Percentiles rank a stretch among this genome's conserved stretches.
phyloP scores from a whole-genome alignment of 2,888 invertebrate species.

The Mesorhabditis sp. region DNA sequence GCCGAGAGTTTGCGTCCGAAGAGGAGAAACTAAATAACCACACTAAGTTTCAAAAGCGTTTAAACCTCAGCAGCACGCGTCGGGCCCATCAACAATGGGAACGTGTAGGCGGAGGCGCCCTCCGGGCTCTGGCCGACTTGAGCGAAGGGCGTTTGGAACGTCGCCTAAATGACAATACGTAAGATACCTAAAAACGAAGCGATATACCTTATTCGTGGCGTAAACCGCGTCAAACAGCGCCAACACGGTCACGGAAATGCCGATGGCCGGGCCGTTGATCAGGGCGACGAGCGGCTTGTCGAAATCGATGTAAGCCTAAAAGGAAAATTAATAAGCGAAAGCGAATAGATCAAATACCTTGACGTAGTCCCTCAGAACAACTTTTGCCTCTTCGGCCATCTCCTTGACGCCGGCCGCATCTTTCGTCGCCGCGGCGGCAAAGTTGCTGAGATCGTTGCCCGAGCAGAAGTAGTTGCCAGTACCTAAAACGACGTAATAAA shows the following conservation, averaged over 20 bases:
- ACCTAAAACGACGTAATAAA: constrained; percentile 14
- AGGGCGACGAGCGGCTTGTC: constrained; percentile 82
- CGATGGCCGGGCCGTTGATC: constrained; percentile 90
- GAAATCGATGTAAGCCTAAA: constrained; percentile 73
- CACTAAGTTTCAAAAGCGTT: background rate
- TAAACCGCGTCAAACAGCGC: constrained; percentile 83
- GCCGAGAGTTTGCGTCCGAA: constrained; percentile 77
- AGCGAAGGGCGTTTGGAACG: constrained; percentile 83
- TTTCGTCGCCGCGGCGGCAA: constrained; percentile 52
- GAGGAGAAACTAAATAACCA: constrained; percentile 62
- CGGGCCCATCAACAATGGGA: constrained; percentile 78
- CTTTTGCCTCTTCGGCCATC: constrained; percentile 41
- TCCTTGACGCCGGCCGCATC: constrained; percentile 26
- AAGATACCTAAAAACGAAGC: background rate
- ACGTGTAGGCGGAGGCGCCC: constrained; percentile 80
- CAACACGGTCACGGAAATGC: constrained; percentile 79
- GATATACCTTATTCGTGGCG: constrained; percentile 70
- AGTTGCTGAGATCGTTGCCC: constrained; percentile 74
- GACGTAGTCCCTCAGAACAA: constrained; percentile 43
- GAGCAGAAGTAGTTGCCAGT: constrained; percentile 78
- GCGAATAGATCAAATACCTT: constrained; percentile 17
- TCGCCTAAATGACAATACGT: constrained; percentile 67
- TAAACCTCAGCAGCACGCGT: constrained; percentile 66
- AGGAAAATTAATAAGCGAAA: no score
- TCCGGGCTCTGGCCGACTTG: constrained; percentile 80